These are phyloP conservation scores for Solenopsis invicta DNA, from an alignment of 1,140 invertebrate genomes.

Conservation along the genomic window DNA sequence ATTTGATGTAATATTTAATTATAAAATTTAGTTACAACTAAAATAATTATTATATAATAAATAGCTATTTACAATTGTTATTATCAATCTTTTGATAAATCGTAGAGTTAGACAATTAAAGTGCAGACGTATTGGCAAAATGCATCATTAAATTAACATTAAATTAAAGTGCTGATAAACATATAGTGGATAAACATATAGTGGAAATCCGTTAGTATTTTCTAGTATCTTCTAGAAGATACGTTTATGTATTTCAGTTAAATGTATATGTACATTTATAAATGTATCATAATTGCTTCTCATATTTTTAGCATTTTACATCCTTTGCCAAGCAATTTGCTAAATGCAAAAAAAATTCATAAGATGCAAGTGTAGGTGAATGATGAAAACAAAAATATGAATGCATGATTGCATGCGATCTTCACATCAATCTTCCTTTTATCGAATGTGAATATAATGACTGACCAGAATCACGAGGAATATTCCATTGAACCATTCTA, in stretches of 20 bases:
- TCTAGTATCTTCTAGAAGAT: slow-evolving; percentile 2
- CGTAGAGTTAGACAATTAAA: slow-evolving; percentile 34
- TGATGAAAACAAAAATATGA: slow-evolving; percentile 25
- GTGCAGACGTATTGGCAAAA: neutral
- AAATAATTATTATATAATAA: slow-evolving; percentile 8
- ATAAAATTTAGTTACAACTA: slow-evolving; percentile 11
- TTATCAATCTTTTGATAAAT: neutral
- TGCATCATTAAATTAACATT: slow-evolving; percentile 34
- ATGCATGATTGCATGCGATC: slow-evolving; percentile 43
- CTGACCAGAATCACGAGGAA: slow-evolving; percentile 83
- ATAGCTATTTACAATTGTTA: slow-evolving; percentile 48
- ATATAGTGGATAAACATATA: neutral
- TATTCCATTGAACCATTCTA: slow-evolving; percentile 84
- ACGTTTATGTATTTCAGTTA: neutral
- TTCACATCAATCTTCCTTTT: slow-evolving; percentile 37
- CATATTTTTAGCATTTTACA: slow-evolving; percentile 8
- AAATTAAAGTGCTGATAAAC: neutral
- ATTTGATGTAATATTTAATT: slow-evolving; percentile 8
- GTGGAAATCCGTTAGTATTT: slow-evolving; percentile 8
- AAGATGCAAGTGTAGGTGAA: neutral
- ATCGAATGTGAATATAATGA: slow-evolving; percentile 67
- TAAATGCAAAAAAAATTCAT: slow-evolving; percentile 17
- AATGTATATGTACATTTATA: neutral
- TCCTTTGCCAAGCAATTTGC: slow-evolving; percentile 32
- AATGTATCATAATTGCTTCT: slow-evolving; percentile 8